These are phyloP conservation scores for Liposcelis brunnea DNA, from an alignment of 2,888 invertebrate species.

Conservation along the genomic window DNA sequence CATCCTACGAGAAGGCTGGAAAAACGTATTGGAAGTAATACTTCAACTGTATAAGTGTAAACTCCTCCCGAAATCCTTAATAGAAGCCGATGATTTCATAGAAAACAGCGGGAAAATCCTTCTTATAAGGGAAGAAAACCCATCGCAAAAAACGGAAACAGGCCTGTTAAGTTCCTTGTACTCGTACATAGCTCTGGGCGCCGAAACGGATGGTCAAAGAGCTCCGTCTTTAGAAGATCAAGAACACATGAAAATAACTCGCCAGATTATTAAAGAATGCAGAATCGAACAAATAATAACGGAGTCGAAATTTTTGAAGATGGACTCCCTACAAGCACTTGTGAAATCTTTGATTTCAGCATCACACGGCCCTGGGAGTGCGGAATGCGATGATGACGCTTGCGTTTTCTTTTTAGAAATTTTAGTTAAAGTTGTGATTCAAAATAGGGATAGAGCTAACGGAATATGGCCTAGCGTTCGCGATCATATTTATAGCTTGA, in stretches of 20 bases:
- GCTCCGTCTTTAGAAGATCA: conserved; percentile 78
- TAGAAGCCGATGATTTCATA: conserved; percentile 78
- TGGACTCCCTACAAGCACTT: conserved; percentile 53
- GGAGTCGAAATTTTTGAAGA: conserved; percentile 86
- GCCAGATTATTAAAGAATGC: conserved; percentile 73
- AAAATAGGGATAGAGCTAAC: conserved; percentile 82
- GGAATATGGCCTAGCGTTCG: conserved; percentile 68
- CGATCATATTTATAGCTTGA: conserved; percentile 57
- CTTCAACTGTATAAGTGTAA: conserved; percentile 70
- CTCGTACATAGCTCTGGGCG: conserved; percentile 65
- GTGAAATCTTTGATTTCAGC: conserved; percentile 57
- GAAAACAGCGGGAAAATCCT: conserved; percentile 70
- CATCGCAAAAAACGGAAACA: conserved; percentile 46
- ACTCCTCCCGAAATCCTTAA: conserved; percentile 53
- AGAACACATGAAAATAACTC: conserved; percentile 58
- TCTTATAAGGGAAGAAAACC: conserved; percentile 57
- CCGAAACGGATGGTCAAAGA: conserved; percentile 45
- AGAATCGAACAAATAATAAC: conserved; percentile 78
- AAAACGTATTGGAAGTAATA: conserved; percentile 78
- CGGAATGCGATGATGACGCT: conserved; percentile 66
- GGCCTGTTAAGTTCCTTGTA: conserved; percentile 81
- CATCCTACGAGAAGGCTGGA: conserved; percentile 79
- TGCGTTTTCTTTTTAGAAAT: conserved; percentile 88
- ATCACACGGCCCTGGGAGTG: conserved; percentile 48
- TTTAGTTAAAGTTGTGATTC: conserved; percentile 79